Base-by-base conservation (phyloP, 2,888 invertebrate genomes). In the Folsomia manolachei region DNA sequence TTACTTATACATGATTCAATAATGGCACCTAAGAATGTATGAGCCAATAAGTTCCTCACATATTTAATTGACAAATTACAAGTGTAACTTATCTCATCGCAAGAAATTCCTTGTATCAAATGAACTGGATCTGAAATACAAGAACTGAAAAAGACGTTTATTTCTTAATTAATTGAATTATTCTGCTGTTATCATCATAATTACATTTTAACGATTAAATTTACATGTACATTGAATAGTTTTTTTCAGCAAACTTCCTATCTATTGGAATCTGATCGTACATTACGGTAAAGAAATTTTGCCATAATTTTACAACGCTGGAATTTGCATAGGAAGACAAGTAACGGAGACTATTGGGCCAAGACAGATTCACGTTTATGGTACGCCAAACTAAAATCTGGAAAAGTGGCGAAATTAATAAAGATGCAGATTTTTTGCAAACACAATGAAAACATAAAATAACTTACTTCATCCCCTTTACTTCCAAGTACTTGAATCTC, bases 301-400 rank as follows among this genome's bases (percentile, higher is more conserved):
- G n/a, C 51, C 27, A 21, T 66, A 66, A n/a, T 21, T 2, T 66
- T 7, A 52, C 24, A 4, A 66, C 23, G 23, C 51, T 66, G 2
- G 52, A 23, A 18, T 24, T 19, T 19, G 11, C 2, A 21, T 66
- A 52, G 23, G 1, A 21, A 1, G n/a, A n/a, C 52, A 51, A 19
- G 7, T 51, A n/a, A 14, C 23, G 18, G 2, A 66, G 65, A 7
- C 2, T 39, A 2, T 9, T 14, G 2, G 65, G 65, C 51, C 51
- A 66, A 21, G 19, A 2, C 23, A 51, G 51, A 4, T 21, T 9
- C 9, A n/a, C 1, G 21, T 39, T 51, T 7, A 4, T 11, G 1
- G 65, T 66, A 9, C 65, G 27, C 65, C 65, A 66, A 14, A 66
- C 65, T n/a, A 39, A 24, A 51, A 66, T 66, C 65, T 66, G 52